These are phyloP conservation scores for Lacerta bilineata DNA, from an alignment of 2,797 vertebrate genomes.

Conservation along the genomic window DNA sequence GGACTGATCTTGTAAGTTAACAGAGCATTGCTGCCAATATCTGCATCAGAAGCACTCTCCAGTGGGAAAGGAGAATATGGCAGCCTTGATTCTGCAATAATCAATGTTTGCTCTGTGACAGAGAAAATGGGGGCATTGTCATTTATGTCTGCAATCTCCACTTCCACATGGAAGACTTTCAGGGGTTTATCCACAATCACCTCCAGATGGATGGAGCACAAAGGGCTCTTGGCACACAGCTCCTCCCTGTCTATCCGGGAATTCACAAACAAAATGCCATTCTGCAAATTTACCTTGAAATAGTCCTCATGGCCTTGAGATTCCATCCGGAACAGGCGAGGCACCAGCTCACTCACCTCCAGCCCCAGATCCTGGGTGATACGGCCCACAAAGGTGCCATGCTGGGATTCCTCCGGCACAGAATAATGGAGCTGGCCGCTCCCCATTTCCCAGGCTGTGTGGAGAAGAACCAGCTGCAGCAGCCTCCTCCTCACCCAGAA, in stretches of 20 bases:
- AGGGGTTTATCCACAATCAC: constrained; percentile 89
- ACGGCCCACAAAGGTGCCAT: constrained; percentile 68
- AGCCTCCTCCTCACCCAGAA: constrained; percentile 18
- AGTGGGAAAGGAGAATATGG: constrained; percentile 52
- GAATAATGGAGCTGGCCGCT: constrained; percentile 79
- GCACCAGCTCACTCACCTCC: constrained; percentile 70
- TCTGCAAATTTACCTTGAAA: constrained; percentile 81
- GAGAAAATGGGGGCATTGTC: constrained; percentile 89
- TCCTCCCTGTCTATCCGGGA: constrained; percentile 90
- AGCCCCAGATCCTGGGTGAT: constrained; percentile 66
- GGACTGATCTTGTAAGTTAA: constrained; percentile 71
- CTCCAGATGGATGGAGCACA: constrained; percentile 87
- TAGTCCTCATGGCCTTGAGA: constrained; percentile 73
- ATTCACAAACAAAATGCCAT: constrained; percentile 84
- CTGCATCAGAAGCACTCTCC: constrained; percentile 69
- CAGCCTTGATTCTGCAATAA: constrained; percentile 62
- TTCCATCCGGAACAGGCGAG: constrained; percentile 80
- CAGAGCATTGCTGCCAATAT: constrained; percentile 75
- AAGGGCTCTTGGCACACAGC: constrained; percentile 81
- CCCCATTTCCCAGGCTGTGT: constrained; percentile 48
- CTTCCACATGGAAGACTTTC: constrained; percentile 88
- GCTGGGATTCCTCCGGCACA: constrained; percentile 77
- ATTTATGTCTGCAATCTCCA: constrained; percentile 89
- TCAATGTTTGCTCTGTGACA: constrained; percentile 41
- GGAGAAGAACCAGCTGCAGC: constrained; percentile 52